Percentiles rank a stretch among this genome's conserved stretches.
Evolutionary conservation across 1,140 invertebrate genomes (phyloP).

Genomic region (Homarus americanus): DNA sequence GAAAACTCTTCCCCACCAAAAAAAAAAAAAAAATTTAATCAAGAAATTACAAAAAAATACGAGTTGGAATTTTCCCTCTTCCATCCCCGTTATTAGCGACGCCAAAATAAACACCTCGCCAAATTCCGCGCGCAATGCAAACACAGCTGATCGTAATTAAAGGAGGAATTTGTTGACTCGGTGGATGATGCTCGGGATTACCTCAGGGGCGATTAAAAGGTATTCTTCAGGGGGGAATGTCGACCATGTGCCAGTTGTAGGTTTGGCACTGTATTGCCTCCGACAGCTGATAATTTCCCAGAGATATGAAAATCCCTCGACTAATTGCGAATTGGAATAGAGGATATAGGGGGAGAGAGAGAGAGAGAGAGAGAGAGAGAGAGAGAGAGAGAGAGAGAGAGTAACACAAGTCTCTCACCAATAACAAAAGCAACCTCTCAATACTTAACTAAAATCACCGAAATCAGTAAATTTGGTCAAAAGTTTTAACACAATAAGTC

Average conservation of each 20-base stretch:
- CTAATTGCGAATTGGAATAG: not conserved
- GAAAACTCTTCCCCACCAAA: too few species aligned
- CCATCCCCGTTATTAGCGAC: not conserved
- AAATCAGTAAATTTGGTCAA: too few species aligned
- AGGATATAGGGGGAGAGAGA: not conserved
- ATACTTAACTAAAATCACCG: too few species aligned
- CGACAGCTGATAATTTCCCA: not conserved
- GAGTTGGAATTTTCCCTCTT: not conserved
- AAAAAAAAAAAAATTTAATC: too few species aligned
- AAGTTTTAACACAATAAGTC: too few species aligned
- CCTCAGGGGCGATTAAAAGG: conserved; percentile 3
- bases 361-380: conserved; percentile 3
- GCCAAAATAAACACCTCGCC: conserved; percentile 17
- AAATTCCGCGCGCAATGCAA: conserved; percentile 7
- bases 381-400: conserved; percentile 3
- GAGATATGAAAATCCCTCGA: conserved; percentile 3
- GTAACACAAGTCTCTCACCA: too few species aligned
- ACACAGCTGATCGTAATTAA: conserved; percentile 18
- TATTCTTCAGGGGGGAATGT: not conserved
- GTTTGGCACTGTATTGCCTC: not conserved
- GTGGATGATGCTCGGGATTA: conserved; percentile 2
- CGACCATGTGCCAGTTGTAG: not conserved
- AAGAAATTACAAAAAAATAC: too few species aligned
- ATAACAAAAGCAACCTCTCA: too few species aligned
- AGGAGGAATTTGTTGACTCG: conserved; percentile 17